Percentiles rank a stretch among this genome's conserved stretches.
phyloP scores from a whole-genome alignment of 2,797 vertebrate species.

The Dryobates pubescens region DNA sequence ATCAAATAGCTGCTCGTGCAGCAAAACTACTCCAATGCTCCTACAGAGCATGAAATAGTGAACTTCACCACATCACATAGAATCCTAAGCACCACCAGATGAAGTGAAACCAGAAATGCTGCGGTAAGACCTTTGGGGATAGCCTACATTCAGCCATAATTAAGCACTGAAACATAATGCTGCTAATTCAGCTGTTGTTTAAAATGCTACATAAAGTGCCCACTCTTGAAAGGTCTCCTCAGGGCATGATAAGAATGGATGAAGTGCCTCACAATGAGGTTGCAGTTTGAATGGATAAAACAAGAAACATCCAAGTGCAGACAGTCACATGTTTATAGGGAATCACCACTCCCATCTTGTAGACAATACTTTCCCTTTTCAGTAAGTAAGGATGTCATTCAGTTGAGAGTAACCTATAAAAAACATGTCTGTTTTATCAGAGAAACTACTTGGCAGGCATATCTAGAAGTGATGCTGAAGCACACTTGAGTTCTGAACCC shows the following conservation, averaged over 20 bases:
- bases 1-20: constrained; percentile 37
- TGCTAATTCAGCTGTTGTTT: not conserved
- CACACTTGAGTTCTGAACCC: not conserved
- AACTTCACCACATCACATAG: not conserved
- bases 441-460: not conserved
- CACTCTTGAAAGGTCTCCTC: constrained; percentile 10
- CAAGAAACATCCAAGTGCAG: not conserved
- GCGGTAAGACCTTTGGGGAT: constrained; percentile 3
- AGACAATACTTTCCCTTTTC: not conserved
- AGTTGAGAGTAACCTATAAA: not conserved
- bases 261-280: not conserved
- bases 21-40: constrained; percentile 4
- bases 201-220: rapidly evolving
- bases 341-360: not conserved
- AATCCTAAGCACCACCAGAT: not conserved
- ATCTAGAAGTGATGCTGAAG: not conserved
- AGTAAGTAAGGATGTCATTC: not conserved
- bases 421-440: not conserved
- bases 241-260: not conserved
- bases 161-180: not conserved
- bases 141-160: not conserved
- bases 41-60: not conserved
- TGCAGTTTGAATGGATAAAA: not conserved
- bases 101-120: constrained; percentile 21
- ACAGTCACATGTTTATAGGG: not conserved